A percentile compares a stretch with the other conserved stretches of the same genome.
Conservation (phyloP, 2,113 vertebrate genomes). For the Archocentrus centrarchus region DNA sequence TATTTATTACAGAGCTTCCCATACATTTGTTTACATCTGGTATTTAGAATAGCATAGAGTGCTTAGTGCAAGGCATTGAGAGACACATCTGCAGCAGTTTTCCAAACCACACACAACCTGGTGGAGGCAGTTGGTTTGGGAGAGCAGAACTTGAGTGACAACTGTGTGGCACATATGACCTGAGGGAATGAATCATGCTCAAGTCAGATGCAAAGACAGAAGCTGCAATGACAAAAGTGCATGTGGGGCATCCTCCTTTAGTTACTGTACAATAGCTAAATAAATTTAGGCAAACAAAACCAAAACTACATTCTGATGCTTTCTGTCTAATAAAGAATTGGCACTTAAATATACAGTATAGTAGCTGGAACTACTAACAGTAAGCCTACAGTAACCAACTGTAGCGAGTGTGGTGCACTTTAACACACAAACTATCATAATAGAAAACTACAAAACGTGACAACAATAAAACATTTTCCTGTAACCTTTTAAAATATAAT, state of each 20-base stretch:
- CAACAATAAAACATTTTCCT: background rate
- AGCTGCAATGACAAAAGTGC: background rate
- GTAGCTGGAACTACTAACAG: background rate
- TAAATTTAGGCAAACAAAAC: background rate
- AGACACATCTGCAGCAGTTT: conserved; percentile 24
- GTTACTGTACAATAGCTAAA: background rate
- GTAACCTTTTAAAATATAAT: background rate
- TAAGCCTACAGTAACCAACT: background rate
- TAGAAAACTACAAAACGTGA: background rate
- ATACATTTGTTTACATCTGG: conserved; percentile 55
- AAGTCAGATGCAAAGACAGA: conserved; percentile 29
- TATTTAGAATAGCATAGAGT: conserved; percentile 50
- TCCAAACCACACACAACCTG: conserved; percentile 4
- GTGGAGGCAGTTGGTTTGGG: conserved; percentile 44
- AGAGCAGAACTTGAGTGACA: conserved; percentile 31
- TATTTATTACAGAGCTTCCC: conserved; percentile 36
- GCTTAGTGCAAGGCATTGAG: conserved; percentile 34
- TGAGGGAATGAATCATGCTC: conserved; percentile 40
- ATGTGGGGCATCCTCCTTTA: background rate
- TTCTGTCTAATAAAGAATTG: background rate
- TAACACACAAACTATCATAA: background rate
- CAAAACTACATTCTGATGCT: background rate
- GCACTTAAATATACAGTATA: background rate
- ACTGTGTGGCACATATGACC: conserved; percentile 16
- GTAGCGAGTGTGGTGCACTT: background rate